Percentiles rank a stretch among this genome's conserved stretches.
These are phyloP conservation scores for Ceramica pisi DNA, from an alignment of 2,888 invertebrate species.

Conservation along the genomic window DNA sequence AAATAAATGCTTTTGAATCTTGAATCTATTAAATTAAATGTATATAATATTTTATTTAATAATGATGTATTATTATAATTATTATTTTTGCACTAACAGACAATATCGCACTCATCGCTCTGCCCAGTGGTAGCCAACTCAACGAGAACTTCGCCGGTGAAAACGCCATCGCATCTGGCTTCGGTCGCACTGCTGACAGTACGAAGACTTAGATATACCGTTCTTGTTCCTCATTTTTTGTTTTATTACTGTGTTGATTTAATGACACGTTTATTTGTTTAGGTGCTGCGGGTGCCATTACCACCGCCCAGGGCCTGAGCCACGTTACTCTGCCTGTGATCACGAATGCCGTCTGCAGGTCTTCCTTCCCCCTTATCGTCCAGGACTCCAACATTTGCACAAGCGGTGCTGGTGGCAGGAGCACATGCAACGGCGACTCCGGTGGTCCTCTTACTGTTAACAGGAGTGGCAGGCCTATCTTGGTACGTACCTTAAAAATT, in stretches of 20 bases:
- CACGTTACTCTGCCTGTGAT: conserved; percentile 44
- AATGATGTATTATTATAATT: too few species aligned
- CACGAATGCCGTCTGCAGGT: conserved; percentile 14
- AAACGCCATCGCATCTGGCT: conserved; percentile 77
- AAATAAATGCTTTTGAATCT: too few species aligned
- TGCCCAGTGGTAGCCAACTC: conserved; percentile 70
- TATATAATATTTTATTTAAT: too few species aligned
- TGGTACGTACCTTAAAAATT: conserved; percentile 63
- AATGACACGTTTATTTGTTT: not conserved
- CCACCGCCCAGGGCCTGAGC: conserved; percentile 27
- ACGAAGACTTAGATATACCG: not conserved
- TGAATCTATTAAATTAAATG: too few species aligned
- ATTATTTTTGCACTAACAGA: conserved; percentile 50
- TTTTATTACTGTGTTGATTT: not conserved
- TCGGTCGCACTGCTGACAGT: conserved; percentile 68
- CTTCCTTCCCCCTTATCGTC: conserved; percentile 55
- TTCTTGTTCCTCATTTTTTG: not conserved
- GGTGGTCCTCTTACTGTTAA: conserved; percentile 74
- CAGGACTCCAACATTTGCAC: conserved; percentile 71
- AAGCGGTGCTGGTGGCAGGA: conserved; percentile 66
- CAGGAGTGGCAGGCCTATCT: conserved; percentile 53
- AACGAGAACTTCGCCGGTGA: conserved; percentile 68
- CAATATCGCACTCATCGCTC: conserved; percentile 63
- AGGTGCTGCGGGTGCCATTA: conserved; percentile 16
- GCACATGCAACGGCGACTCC: conserved; percentile 75